Evolutionary conservation across 2,888 invertebrate genomes (phyloP).

Genomic region (Pammene fasciana): DNA sequence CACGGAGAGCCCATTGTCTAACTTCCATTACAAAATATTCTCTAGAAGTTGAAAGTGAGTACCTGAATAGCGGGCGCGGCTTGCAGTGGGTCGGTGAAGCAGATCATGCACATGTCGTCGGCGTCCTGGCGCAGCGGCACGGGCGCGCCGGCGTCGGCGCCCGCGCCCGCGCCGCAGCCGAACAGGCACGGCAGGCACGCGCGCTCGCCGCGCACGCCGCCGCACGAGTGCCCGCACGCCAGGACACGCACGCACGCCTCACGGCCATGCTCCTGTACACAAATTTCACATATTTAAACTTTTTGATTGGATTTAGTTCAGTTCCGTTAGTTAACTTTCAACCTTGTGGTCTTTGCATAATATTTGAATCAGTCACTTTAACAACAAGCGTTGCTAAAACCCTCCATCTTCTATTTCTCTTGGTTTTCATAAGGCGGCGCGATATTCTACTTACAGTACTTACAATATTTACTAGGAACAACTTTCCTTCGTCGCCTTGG

Average conservation of each 20-base stretch:
- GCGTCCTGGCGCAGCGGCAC: conserved; percentile 94
- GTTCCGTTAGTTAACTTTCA: too few relatives aligned
- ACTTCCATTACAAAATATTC: too few relatives aligned
- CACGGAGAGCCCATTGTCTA: too few relatives aligned
- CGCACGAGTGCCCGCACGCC: conserved; percentile 95
- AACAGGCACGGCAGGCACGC: conserved; percentile 95
- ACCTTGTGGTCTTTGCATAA: too few relatives aligned
- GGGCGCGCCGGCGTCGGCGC: conserved; percentile 77
- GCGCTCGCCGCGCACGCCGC: conserved; percentile 94
- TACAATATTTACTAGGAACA: too few relatives aligned
- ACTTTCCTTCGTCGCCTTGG: too few relatives aligned
- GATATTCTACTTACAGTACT: too few relatives aligned
- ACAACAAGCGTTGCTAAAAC: too few relatives aligned
- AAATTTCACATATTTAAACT: background rate
- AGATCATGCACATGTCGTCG: conserved; percentile 99
- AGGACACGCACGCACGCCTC: conserved; percentile 93
- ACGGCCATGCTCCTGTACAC: conserved; percentile 87
- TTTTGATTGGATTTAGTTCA: background rate
- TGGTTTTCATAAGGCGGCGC: too few relatives aligned
- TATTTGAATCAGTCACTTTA: too few relatives aligned
- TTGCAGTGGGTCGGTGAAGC: conserved; percentile 97
- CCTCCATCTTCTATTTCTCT: too few relatives aligned
- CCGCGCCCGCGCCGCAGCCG: conserved; percentile 90
- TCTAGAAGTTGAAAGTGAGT: conserved; percentile 29
- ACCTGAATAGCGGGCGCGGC: conserved; percentile 97